Percentiles rank a stretch among this genome's conserved stretches.
Evolutionary conservation across 2,797 vertebrate species (phyloP).

Genomic region (Hypotaenidia okinawae): DNA sequence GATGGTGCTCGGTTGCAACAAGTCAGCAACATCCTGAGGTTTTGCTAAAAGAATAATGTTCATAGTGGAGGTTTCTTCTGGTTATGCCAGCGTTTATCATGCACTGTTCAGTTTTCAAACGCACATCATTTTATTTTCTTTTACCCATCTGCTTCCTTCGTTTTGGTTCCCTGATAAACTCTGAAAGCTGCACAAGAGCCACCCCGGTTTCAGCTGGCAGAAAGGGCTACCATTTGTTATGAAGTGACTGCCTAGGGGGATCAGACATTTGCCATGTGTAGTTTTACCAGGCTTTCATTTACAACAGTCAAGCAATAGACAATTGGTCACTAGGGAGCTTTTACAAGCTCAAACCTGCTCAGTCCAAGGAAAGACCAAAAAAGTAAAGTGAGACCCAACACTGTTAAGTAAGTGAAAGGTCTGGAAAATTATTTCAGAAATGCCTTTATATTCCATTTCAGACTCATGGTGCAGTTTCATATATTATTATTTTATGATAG

Average conservation of each 20-base stretch:
- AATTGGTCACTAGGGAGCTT: background rate
- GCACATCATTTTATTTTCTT: background rate
- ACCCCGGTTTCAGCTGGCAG: background rate
- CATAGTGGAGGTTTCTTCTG: background rate
- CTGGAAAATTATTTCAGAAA: background rate
- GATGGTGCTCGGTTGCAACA: accelerated
- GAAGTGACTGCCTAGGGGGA: background rate
- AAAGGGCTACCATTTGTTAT: background rate
- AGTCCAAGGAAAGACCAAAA: background rate
- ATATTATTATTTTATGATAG: background rate
- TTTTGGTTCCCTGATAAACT: background rate
- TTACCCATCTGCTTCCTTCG: background rate
- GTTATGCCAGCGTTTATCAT: background rate
- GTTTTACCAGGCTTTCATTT: background rate
- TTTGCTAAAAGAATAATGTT: background rate
- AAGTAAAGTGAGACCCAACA: background rate
- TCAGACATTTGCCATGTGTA: background rate
- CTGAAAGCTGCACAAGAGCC: background rate
- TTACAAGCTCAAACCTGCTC: background rate
- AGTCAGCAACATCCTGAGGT: background rate
- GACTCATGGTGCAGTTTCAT: background rate
- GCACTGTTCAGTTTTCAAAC: background rate
- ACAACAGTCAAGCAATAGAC: background rate
- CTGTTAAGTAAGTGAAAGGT: background rate
- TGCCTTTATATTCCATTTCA: background rate